Conservation (phyloP, 2,113 vertebrate species). For the Electrona antarctica region DNA sequence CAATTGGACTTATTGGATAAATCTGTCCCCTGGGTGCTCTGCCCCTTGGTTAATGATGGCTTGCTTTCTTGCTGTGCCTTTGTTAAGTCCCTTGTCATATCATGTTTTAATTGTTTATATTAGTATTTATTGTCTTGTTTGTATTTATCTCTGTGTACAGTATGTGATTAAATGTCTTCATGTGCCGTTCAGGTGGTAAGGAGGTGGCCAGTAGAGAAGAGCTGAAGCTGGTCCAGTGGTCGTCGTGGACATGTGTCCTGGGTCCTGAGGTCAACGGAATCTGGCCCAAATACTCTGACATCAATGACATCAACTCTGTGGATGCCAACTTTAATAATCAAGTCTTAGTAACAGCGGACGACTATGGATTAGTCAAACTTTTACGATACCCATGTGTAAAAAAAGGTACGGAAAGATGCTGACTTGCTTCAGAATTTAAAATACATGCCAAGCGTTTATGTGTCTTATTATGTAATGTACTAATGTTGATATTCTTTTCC, state of each 20-base stretch:
- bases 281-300: slow-evolving; percentile 96
- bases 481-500: slow-evolving; percentile 10
- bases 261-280: slow-evolving; percentile 96
- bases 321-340: slow-evolving; percentile 95
- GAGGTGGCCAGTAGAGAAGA: slow-evolving; percentile 94
- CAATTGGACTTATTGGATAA: too few relatives aligned
- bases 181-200: slow-evolving; percentile 88
- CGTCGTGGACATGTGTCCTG: slow-evolving; percentile 94
- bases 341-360: slow-evolving; percentile 96
- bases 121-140: too few relatives aligned
- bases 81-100: too few relatives aligned
- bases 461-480: background rate
- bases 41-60: too few relatives aligned
- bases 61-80: too few relatives aligned
- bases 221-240: slow-evolving; percentile 92
- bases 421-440: background rate
- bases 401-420: slow-evolving; percentile 84
- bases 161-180: slow-evolving; percentile 12
- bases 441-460: background rate
- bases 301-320: slow-evolving; percentile 95
- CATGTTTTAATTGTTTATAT: too few relatives aligned
- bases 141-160: too few relatives aligned
- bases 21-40: too few relatives aligned
- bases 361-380: slow-evolving; percentile 96
- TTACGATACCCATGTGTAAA: slow-evolving; percentile 94